Percentiles rank a stretch among this genome's conserved stretches.
Evolutionary conservation across 1,140 invertebrate species (phyloP).

Genomic region (Philopotamus ludificatus): DNA sequence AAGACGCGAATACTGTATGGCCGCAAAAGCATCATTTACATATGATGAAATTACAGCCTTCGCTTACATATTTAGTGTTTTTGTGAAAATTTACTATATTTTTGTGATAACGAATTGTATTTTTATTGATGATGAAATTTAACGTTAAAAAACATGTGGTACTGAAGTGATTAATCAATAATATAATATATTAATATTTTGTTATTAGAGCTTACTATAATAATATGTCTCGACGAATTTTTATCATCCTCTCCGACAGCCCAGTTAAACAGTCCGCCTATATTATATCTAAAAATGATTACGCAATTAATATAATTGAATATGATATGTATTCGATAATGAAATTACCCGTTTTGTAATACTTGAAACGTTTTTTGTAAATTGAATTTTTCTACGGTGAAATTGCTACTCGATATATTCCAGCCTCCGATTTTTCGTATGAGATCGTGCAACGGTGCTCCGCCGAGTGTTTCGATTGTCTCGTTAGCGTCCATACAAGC

Average conservation of each 20-base stretch:
- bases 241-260: slow-evolving; percentile 90
- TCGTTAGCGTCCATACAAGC: slow-evolving; percentile 93
- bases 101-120: no score
- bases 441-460: slow-evolving; percentile 76
- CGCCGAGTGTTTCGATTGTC: slow-evolving; percentile 80
- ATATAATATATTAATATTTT: no score
- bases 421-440: slow-evolving; percentile 74
- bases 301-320: neutral
- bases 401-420: slow-evolving; percentile 63
- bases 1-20: no score
- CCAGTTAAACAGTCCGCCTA: slow-evolving; percentile 88
- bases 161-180: no score
- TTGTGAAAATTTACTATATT: no score
- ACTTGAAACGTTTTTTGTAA: slow-evolving; percentile 76
- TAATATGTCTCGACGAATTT: slow-evolving; percentile 84
- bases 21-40: slow-evolving; percentile 27
- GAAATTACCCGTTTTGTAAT: slow-evolving; percentile 69
- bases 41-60: neutral
- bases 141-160: no score
- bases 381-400: slow-evolving; percentile 67
- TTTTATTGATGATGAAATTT: no score
- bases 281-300: slow-evolving; percentile 64
- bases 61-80: no score
- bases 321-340: slow-evolving; percentile 4
- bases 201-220: slow-evolving; percentile 79